Evolutionary conservation across 2,797 vertebrate genomes (phyloP).

Genomic region (Enteromius unitaeniatus): DNA sequence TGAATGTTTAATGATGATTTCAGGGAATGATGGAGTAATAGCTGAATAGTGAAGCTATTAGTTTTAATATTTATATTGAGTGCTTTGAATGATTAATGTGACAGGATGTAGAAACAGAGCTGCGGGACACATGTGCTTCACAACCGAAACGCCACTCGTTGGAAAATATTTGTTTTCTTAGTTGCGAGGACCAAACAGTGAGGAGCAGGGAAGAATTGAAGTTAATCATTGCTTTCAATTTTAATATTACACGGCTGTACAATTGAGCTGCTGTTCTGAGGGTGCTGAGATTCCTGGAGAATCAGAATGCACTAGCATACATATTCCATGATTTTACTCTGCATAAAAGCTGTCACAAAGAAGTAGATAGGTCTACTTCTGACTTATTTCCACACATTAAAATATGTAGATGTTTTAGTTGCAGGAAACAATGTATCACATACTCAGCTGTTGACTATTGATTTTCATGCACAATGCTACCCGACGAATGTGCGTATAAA

Average conservation of each 20-base stretch:
- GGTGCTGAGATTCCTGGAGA: constrained; percentile 44
- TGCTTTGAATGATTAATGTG: constrained; percentile 99
- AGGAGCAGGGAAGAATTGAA: constrained; percentile 17
- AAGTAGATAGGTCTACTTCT: not conserved
- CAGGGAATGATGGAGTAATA: constrained; percentile 98
- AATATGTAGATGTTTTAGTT: not conserved
- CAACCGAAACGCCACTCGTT: constrained; percentile 82
- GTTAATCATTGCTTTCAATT: constrained; percentile 28
- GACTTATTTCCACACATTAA: not conserved
- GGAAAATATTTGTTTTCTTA: constrained; percentile 88
- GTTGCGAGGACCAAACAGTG: constrained; percentile 67
- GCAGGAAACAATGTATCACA: not conserved
- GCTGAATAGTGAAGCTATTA: constrained; percentile 99
- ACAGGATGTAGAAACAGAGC: constrained; percentile 99
- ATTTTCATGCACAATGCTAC: not conserved
- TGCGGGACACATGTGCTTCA: constrained; percentile 93
- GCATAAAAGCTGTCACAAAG: not conserved
- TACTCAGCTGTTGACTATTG: not conserved
- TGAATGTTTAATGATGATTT: constrained; percentile 99
- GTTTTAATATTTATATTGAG: constrained; percentile 99
- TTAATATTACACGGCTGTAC: constrained; percentile 26
- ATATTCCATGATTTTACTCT: not conserved
- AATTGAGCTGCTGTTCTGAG: constrained; percentile 63
- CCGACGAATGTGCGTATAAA: too few relatives aligned
- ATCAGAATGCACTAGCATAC: constrained; percentile 4